These are phyloP conservation scores for Eurytemora carolleeae DNA, from an alignment of 1,140 invertebrate genomes.

Conservation along the genomic window DNA sequence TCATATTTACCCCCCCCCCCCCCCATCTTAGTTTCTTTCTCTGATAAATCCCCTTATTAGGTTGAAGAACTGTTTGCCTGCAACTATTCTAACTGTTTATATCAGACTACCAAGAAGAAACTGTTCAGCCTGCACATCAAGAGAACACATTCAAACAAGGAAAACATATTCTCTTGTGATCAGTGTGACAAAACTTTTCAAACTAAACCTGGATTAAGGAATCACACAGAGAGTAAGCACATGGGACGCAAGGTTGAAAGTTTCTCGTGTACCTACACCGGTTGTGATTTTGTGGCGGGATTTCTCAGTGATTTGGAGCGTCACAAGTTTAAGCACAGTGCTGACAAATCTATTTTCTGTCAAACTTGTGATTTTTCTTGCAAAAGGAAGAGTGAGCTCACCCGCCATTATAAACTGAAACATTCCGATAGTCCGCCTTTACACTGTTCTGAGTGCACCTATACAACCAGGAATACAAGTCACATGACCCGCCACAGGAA, in stretches of 20 bases:
- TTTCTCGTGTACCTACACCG: too few relatives aligned
- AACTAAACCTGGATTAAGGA: not conserved
- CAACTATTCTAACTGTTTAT: not conserved
- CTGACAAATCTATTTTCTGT: not conserved
- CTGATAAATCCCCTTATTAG: not conserved
- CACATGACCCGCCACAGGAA: not conserved
- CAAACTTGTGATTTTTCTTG: not conserved
- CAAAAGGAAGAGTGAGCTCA: not conserved
- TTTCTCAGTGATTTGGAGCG: not conserved
- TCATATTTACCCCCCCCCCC: too few relatives aligned
- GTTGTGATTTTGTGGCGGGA: too few relatives aligned
- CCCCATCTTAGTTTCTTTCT: too few relatives aligned
- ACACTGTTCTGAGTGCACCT: not conserved
- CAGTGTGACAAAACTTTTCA: not conserved
- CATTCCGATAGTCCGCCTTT: not conserved
- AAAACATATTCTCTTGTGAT: not conserved
- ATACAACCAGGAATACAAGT: not conserved
- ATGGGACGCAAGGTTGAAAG: too few relatives aligned
- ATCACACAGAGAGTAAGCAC: too few relatives aligned
- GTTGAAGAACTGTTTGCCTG: not conserved
- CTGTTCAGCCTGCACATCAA: not conserved
- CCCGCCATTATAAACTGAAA: not conserved
- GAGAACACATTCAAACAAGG: not conserved
- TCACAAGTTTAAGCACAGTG: not conserved
- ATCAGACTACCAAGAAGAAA: not conserved